Evolutionary conservation across 1,140 invertebrate genomes (phyloP).

Genomic region (Medauroidea extradentata): DNA sequence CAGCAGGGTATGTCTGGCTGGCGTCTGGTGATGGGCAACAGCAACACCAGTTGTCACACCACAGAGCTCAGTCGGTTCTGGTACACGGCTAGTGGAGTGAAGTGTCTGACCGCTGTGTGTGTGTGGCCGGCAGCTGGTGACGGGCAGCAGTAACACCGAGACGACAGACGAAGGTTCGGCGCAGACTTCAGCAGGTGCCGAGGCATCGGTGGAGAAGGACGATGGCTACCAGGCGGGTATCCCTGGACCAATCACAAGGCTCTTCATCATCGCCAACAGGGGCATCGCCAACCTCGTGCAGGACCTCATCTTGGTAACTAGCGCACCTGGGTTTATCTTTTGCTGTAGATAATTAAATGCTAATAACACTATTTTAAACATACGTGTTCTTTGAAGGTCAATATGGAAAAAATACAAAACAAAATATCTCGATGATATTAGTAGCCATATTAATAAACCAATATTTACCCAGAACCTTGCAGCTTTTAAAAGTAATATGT

Average conservation of each 20-base stretch:
- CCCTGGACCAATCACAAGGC: conserved; percentile 75
- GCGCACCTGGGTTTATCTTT: too few relatives aligned
- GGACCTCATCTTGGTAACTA: conserved; percentile 71
- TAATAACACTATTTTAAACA: not conserved
- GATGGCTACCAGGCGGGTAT: conserved; percentile 68
- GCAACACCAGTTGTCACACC: too few relatives aligned
- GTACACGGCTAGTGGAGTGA: too few relatives aligned
- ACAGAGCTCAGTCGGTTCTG: too few relatives aligned
- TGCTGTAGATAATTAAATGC: not conserved
- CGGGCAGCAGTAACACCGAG: conserved; percentile 55
- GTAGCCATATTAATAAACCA: too few relatives aligned
- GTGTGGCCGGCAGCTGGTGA: conserved; percentile 55
- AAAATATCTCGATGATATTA: too few relatives aligned
- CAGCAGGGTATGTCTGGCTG: too few relatives aligned
- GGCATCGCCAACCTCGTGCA: conserved; percentile 78
- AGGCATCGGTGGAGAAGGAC: conserved; percentile 46
- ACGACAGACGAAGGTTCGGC: conserved; percentile 53
- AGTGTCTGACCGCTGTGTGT: too few relatives aligned
- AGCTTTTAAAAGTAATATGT: too few relatives aligned
- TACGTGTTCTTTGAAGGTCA: not conserved
- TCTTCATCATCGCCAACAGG: conserved; percentile 78
- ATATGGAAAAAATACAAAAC: not conserved
- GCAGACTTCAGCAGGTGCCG: conserved; percentile 47
- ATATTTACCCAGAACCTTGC: too few relatives aligned
- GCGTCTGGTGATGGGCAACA: too few relatives aligned